Evolutionary conservation across 2,888 invertebrate genomes (phyloP).

Genomic region (Mythimna loreyi): DNA sequence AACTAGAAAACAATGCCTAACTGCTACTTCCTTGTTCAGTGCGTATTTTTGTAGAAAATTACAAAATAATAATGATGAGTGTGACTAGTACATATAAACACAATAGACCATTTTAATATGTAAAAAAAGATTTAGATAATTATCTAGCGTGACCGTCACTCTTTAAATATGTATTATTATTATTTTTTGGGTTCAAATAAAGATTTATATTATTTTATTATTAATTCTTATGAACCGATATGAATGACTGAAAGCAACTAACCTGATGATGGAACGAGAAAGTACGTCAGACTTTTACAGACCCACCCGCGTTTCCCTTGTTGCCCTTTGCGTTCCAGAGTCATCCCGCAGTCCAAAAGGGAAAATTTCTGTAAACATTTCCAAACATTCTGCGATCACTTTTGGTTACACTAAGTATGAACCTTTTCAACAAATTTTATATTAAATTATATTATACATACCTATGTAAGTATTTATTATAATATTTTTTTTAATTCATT

Average conservation of each 20-base stretch:
- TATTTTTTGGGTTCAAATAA: too few species aligned
- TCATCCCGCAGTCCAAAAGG: not conserved
- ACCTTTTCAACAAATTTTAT: too few species aligned
- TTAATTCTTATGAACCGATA: too few species aligned
- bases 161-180: too few species aligned
- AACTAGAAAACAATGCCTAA: not conserved
- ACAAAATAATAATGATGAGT: slow-evolving; percentile 27
- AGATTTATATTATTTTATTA: too few species aligned
- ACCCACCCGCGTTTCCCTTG: too few species aligned
- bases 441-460: too few species aligned
- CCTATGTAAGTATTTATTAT: too few species aligned
- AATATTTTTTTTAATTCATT: too few species aligned
- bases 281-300: too few species aligned
- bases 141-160: slow-evolving; percentile 26
- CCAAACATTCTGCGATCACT: slow-evolving; percentile 13
- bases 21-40: not conserved
- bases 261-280: not conserved
- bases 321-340: too few species aligned
- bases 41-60: not conserved
- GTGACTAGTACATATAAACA: not conserved
- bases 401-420: not conserved
- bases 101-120: slow-evolving; percentile 1
- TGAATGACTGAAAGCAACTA: slow-evolving; percentile 4
- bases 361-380: not conserved
- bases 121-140: not conserved